Base-by-base conservation (phyloP, 2,797 vertebrate species). In the Enteromius radiatus region DNA sequence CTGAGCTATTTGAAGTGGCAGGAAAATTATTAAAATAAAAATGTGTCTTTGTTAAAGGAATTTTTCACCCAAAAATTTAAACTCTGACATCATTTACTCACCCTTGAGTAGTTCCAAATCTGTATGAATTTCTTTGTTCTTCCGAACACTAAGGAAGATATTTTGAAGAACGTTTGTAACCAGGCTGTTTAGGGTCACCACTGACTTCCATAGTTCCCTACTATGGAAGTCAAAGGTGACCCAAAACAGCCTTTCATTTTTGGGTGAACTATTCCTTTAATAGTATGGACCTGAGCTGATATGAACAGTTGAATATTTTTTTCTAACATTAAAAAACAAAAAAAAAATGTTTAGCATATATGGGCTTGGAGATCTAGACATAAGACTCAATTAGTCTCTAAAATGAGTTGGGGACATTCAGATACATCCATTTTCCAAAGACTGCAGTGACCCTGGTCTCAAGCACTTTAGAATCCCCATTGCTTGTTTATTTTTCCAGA, bases 401-500 rank as follows among this genome's bases (percentile, higher is more conserved):
- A 45, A 61, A 15, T n/a, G 0, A 71, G 17, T 28, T 21, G 33
- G 61, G 6, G 15, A 63, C 15, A 4, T 63, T 23, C 68, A 5
- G 3, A 28, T 80, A 47, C 68, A 73, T 81, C 21, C 68, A 63
- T 47, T 28, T 47, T 64, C 15, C 31, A 73, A 41, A 80, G 56
- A 21, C 19, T 33, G 14, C 14, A 63, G 8, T 19, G 41, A 73
- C 79, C 43, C 69, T 26, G 31, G 43, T 64, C 79, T 81, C 43
- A 73, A 81, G 79, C 68, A 36, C 41, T 64, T 81, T 10, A 61
- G 67, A 80, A 63, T 71, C 52, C 79, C 69, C 43, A 49, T 73
- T 73, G 79, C 49, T 81, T 81, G 69, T 81, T 81, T 81, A 64
- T 73, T 73, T 73, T 81, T 73, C 68, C 54, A 81, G 79, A 81